Conservation (phyloP, 2,888 invertebrate species). For the Diachrysia chrysitis region DNA sequence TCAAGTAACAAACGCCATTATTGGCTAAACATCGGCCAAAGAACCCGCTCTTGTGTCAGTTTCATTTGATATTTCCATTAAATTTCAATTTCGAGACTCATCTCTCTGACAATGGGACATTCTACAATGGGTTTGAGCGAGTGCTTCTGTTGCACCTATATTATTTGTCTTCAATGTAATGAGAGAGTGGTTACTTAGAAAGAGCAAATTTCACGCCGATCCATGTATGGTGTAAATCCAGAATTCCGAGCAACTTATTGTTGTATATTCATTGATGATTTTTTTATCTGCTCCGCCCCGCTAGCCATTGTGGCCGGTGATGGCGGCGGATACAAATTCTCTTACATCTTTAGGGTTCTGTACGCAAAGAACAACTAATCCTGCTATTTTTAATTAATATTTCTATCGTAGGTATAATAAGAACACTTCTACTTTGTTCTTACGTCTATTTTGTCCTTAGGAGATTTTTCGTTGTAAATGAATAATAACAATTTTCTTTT, state of each 20-base stretch:
- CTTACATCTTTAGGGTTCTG: slow-evolving; percentile 50
- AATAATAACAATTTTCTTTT: no score
- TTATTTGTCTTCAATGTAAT: slow-evolving; percentile 62
- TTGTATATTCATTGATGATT: slow-evolving; percentile 77
- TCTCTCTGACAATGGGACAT: slow-evolving; percentile 52
- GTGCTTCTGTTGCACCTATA: slow-evolving; percentile 58
- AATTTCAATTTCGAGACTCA: slow-evolving; percentile 83
- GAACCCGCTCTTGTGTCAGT: slow-evolving; percentile 64
- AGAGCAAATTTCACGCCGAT: slow-evolving; percentile 75
- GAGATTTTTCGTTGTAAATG: no score
- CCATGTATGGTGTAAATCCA: slow-evolving; percentile 66
- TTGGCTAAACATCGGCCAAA: slow-evolving; percentile 69
- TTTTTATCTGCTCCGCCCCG: slow-evolving; percentile 74
- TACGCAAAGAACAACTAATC: background rate
- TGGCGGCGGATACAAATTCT: slow-evolving; percentile 62
- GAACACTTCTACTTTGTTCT: no score
- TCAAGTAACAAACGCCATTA: slow-evolving; percentile 71
- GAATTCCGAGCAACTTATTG: slow-evolving; percentile 73
- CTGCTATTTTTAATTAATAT: background rate
- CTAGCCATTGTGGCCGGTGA: slow-evolving; percentile 70
- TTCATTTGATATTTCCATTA: slow-evolving; percentile 80
- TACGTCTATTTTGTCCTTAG: no score
- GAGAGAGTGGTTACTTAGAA: slow-evolving; percentile 66
- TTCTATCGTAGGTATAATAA: no score
- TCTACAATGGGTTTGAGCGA: slow-evolving; percentile 58